Conservation (phyloP, 2,113 vertebrate species). For the Pampusana beccarii region DNA sequence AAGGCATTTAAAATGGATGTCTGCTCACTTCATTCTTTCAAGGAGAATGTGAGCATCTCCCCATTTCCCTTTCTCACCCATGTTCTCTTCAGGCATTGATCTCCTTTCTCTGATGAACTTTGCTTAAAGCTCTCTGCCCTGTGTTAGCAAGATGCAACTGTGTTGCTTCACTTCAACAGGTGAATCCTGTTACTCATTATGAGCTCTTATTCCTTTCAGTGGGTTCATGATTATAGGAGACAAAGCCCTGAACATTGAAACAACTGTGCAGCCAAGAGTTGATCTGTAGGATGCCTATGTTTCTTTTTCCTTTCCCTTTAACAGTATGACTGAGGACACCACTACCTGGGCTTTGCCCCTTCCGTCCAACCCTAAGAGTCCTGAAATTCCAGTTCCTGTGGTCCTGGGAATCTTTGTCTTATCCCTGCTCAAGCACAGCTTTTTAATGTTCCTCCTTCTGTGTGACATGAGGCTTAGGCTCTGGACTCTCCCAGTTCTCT, state of each 20-base stretch:
- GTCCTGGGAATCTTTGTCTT: neutral
- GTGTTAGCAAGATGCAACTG: neutral
- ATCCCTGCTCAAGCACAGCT: neutral
- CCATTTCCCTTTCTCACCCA: fast-evolving
- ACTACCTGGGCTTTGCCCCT: neutral
- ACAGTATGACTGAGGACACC: neutral
- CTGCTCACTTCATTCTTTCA: neutral
- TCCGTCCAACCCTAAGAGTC: neutral
- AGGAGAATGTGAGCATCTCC: neutral
- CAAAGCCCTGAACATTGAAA: neutral
- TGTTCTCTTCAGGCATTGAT: neutral
- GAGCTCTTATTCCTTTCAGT: neutral
- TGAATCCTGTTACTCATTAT: neutral
- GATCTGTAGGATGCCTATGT: neutral
- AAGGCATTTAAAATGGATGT: neutral
- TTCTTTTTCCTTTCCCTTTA: neutral
- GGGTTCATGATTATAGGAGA: neutral
- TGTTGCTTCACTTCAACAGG: neutral
- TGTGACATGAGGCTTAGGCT: neutral
- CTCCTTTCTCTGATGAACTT: neutral
- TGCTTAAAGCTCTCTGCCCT: neutral
- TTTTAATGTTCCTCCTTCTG: neutral
- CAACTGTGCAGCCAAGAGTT: neutral
- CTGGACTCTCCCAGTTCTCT: neutral
- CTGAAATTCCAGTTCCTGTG: neutral